Conservation (phyloP, 2,797 vertebrate species). For the Miichthys miiuy region DNA sequence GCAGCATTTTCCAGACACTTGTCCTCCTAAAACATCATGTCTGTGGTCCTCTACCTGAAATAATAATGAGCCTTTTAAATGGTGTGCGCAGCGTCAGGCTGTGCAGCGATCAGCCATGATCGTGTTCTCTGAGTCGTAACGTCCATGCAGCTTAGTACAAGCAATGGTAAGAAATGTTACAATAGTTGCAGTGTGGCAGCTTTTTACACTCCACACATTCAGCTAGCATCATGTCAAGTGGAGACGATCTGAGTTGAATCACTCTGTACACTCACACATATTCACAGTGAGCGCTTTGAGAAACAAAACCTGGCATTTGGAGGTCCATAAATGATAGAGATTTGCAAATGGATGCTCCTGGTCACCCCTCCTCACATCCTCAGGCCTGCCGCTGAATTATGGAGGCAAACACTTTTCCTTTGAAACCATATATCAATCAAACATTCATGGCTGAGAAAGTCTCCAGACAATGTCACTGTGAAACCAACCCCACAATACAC, state of each 20-base stretch:
- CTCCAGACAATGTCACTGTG: constrained; percentile 72
- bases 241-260: constrained; percentile 37
- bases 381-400: constrained; percentile 71
- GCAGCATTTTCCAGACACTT: background rate
- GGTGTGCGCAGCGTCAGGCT: background rate
- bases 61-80: constrained; percentile 32
- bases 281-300: constrained; percentile 26
- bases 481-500: constrained; percentile 44
- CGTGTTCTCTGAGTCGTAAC: constrained; percentile 5
- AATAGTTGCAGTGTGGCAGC: constrained; percentile 25
- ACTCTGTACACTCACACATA: constrained; percentile 5
- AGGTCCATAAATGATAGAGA: constrained; percentile 79
- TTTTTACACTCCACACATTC: constrained; percentile 48
- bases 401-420: constrained; percentile 69
- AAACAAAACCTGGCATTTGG: constrained; percentile 64
- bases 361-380: constrained; percentile 46
- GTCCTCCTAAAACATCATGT: constrained; percentile 13
- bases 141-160: constrained; percentile 14
- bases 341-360: constrained; percentile 77
- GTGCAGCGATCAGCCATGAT: background rate
- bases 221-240: constrained; percentile 50
- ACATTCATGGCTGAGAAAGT: constrained; percentile 74
- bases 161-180: constrained; percentile 41
- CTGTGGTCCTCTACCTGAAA: constrained; percentile 28
- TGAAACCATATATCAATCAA: constrained; percentile 79